Evolutionary conservation across 2,888 invertebrate genomes (phyloP).

Genomic region (Anodontia alba): DNA sequence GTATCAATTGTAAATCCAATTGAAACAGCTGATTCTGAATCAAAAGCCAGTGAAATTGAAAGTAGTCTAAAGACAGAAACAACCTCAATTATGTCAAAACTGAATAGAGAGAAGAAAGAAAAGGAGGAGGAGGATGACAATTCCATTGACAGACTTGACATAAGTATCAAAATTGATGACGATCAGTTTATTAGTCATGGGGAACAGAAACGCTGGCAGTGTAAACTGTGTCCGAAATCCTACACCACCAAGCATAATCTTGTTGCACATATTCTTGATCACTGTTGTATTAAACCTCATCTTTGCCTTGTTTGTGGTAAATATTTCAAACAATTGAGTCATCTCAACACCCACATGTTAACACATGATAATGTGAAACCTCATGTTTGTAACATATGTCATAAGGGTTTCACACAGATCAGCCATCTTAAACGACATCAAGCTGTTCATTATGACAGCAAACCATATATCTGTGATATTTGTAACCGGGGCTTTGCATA

Average conservation of each 20-base stretch:
- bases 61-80: background rate
- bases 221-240: constrained; percentile 82
- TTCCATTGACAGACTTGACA: constrained; percentile 74
- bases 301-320: constrained; percentile 84
- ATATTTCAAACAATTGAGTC: constrained; percentile 83
- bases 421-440: constrained; percentile 84
- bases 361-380: constrained; percentile 84
- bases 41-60: background rate
- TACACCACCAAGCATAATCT: constrained; percentile 84
- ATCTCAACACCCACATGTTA: constrained; percentile 84
- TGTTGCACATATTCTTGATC: constrained; percentile 83
- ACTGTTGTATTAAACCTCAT: constrained; percentile 83
- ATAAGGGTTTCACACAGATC: constrained; percentile 83
- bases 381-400: constrained; percentile 81
- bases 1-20: constrained; percentile 56
- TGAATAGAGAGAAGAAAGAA: constrained; percentile 40
- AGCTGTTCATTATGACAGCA: constrained; percentile 80
- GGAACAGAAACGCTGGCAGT: constrained; percentile 83
- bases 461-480: constrained; percentile 79
- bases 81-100: constrained; percentile 38
- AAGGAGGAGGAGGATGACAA: constrained; percentile 34
- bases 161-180: constrained; percentile 82
- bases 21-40: background rate
- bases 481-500: constrained; percentile 82
- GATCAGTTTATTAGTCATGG: constrained; percentile 80